These are phyloP conservation scores for Pedetes capensis DNA, from an alignment of 2,113 vertebrate species.

Conservation along the genomic window DNA sequence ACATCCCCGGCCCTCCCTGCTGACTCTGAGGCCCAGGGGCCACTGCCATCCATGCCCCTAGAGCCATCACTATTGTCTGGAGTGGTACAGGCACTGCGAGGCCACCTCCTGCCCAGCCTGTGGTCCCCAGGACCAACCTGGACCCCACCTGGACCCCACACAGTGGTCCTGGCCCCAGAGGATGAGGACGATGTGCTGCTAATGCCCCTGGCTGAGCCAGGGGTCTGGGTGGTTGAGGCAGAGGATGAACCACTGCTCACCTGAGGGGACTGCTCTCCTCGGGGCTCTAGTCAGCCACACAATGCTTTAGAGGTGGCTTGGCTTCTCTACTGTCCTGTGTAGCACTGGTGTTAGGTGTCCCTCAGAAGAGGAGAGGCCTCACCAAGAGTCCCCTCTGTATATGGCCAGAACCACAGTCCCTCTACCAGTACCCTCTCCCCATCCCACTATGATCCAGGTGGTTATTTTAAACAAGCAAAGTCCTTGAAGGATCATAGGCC, in stretches of 20 bases:
- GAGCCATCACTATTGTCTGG: conserved; percentile 72
- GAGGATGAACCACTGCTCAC: conserved; percentile 91
- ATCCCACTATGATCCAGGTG: neutral
- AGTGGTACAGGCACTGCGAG: conserved; percentile 75
- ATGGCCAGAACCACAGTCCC: neutral
- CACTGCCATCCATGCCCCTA: conserved; percentile 77
- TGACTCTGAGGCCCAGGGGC: conserved; percentile 80
- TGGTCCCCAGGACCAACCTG: conserved; percentile 62
- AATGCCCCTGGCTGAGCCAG: conserved; percentile 88
- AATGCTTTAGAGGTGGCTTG: neutral
- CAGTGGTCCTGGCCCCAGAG: conserved; percentile 48
- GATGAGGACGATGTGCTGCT: conserved; percentile 91
- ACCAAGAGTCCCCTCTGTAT: neutral
- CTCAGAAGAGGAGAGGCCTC: neutral
- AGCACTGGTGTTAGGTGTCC: conserved; percentile 10
- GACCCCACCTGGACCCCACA: conserved; percentile 36
- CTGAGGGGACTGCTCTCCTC: conserved; percentile 71
- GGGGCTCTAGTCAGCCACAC: neutral
- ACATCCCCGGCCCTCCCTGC: conserved; percentile 73
- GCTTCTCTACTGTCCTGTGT: neutral
- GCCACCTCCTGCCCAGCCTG: conserved; percentile 79
- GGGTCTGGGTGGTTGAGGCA: conserved; percentile 73
- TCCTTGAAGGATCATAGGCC: conserved; percentile 10
- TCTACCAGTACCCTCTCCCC: neutral
- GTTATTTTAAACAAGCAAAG: conserved; percentile 11